phyloP scores from a whole-genome alignment of 1,140 invertebrate genomes.

The Littorina saxatilis region DNA sequence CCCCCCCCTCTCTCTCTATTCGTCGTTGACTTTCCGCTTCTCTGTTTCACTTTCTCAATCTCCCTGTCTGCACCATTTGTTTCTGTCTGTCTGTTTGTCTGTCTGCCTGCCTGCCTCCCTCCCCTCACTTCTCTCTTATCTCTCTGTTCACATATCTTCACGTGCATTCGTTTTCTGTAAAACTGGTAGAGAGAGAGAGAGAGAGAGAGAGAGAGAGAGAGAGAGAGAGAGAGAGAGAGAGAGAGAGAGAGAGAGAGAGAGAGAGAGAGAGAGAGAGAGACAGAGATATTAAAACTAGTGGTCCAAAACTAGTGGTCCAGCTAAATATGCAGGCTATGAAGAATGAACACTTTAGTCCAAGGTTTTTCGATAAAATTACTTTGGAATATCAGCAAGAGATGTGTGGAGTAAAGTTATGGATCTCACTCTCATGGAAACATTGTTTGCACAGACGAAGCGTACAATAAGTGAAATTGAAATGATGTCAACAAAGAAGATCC shows the following conservation, averaged over 20 bases:
- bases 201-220: neutral
- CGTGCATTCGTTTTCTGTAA: neutral
- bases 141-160: neutral
- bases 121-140: neutral
- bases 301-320: too few relatives aligned
- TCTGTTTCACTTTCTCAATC: slow-evolving; percentile 16
- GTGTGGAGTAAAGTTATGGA: too few relatives aligned
- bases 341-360: too few relatives aligned
- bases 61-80: neutral
- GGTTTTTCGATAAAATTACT: too few relatives aligned
- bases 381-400: too few relatives aligned
- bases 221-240: neutral
- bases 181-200: neutral
- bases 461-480: too few relatives aligned
- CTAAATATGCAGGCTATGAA: too few relatives aligned
- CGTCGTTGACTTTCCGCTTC: slow-evolving; percentile 13
- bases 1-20: slow-evolving; percentile 5
- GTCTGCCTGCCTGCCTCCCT: neutral
- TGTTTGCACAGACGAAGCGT: too few relatives aligned
- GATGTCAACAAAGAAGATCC: too few relatives aligned
- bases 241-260: neutral
- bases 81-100: slow-evolving; percentile 19
- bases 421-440: too few relatives aligned
- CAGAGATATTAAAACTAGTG: too few relatives aligned
- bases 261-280: neutral